These are phyloP conservation scores for Leptinotarsa texana DNA, from an alignment of 1,140 invertebrate genomes.

Conservation along the genomic window DNA sequence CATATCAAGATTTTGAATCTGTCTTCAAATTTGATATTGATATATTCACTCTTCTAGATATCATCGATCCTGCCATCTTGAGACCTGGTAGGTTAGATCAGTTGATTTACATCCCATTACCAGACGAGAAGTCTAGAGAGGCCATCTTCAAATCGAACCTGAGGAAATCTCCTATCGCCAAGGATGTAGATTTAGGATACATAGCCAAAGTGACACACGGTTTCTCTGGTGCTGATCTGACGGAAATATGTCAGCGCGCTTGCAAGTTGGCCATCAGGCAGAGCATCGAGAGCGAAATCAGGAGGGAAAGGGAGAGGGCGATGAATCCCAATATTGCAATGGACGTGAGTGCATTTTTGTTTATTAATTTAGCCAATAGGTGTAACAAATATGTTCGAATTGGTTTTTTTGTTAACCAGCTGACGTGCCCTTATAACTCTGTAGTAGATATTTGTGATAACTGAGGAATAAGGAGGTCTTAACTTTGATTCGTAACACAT, in stretches of 20 bases:
- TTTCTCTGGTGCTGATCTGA: conserved; percentile 98
- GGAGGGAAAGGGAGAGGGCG: conserved; percentile 82
- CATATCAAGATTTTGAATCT: no score
- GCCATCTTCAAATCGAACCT: conserved; percentile 95
- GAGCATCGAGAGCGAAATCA: conserved; percentile 95
- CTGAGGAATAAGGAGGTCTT: no score
- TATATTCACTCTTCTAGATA: conserved; percentile 66
- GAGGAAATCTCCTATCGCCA: conserved; percentile 94
- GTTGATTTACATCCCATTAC: conserved; percentile 98
- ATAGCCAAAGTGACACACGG: conserved; percentile 96
- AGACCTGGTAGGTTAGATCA: conserved; percentile 98
- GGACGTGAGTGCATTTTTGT: conserved; percentile 70
- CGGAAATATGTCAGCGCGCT: conserved; percentile 98
- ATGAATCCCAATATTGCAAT: conserved; percentile 79
- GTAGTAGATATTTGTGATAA: no score
- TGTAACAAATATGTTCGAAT: no score
- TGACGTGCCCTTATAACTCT: no score
- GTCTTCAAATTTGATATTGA: not conserved
- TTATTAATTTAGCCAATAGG: no score
- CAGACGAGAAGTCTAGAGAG: conserved; percentile 96
- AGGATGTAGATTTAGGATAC: conserved; percentile 93
- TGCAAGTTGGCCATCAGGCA: conserved; percentile 99
- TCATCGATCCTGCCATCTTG: conserved; percentile 98
- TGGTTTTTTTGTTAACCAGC: no score
- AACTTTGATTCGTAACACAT: no score